Evolutionary conservation across 2,797 vertebrate species (phyloP).

Genomic region (Psittacula echo): DNA sequence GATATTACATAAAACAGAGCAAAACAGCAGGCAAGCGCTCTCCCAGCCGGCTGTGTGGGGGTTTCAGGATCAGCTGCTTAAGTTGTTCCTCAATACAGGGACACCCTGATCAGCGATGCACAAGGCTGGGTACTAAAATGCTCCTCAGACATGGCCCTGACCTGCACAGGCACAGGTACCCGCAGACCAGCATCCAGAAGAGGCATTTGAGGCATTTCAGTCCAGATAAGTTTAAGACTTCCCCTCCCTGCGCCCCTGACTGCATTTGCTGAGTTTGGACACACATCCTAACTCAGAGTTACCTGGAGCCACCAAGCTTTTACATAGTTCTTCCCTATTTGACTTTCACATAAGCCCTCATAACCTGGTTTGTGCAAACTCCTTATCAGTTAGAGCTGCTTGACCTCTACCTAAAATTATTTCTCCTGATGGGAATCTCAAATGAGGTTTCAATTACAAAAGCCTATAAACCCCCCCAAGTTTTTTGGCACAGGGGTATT

Average conservation of each 20-base stretch:
- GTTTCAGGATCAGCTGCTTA: not conserved
- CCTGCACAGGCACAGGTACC: not conserved
- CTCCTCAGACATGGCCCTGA: not conserved
- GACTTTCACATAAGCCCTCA: conserved; percentile 46
- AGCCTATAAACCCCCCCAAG: not conserved
- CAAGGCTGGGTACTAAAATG: accelerated
- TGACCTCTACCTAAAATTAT: conserved; percentile 75
- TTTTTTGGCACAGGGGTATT: conserved; percentile 23
- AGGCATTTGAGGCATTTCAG: not conserved
- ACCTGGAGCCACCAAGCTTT: not conserved
- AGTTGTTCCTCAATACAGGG: accelerated
- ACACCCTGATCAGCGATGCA: accelerated
- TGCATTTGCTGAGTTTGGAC: not conserved
- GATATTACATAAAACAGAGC: not conserved
- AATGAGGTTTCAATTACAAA: conserved; percentile 66
- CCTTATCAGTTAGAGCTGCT: not conserved
- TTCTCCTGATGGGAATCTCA: conserved; percentile 61
- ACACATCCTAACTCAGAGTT: not conserved
- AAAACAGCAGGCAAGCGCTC: not conserved
- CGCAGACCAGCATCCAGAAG: no score
- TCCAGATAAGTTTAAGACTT: not conserved
- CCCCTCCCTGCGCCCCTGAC: not conserved
- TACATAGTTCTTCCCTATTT: not conserved
- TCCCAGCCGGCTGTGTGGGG: not conserved
- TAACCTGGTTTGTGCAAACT: conserved; percentile 70